These are phyloP conservation scores for Lerema accius DNA, from an alignment of 1,140 invertebrate species.

Conservation along the genomic window DNA sequence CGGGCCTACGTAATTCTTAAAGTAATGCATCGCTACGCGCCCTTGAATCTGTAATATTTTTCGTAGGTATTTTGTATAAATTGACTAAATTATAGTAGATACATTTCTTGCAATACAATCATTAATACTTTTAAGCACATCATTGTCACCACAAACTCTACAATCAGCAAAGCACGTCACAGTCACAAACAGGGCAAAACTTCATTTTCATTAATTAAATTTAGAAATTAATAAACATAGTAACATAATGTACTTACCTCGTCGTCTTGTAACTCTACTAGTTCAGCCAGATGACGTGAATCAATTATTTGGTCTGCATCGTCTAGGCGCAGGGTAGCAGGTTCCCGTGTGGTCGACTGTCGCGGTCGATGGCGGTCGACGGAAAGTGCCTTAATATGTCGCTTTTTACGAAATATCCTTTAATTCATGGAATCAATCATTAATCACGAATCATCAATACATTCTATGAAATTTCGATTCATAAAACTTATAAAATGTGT, in stretches of 20 bases:
- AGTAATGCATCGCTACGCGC: conserved; percentile 55
- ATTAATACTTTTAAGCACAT: no score
- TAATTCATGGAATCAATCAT: no score
- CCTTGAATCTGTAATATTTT: conserved; percentile 51
- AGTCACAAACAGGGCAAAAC: no score
- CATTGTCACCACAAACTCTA: no score
- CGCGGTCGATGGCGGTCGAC: conserved; percentile 55
- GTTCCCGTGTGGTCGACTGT: conserved; percentile 36
- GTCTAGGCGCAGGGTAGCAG: conserved; percentile 29
- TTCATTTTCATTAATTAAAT: background rate
- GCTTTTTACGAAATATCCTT: conserved; percentile 44
- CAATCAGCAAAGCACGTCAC: no score
- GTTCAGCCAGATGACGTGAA: conserved; percentile 49
- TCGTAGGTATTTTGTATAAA: no score
- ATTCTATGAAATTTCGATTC: background rate
- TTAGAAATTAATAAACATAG: no score
- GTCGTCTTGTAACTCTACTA: conserved; percentile 64
- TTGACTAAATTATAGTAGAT: no score
- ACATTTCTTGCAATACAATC: no score
- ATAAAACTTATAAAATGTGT: background rate
- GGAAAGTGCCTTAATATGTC: conserved; percentile 49
- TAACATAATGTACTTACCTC: conserved; percentile 53
- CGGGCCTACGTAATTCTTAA: conserved; percentile 54
- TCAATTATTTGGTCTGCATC: conserved; percentile 32
- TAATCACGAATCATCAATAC: no score